Evolutionary conservation across 1,140 invertebrate species (phyloP), one percentile per base, ranked within the genome.

Genomic region (Caenorhabditis brenneri): DNA sequence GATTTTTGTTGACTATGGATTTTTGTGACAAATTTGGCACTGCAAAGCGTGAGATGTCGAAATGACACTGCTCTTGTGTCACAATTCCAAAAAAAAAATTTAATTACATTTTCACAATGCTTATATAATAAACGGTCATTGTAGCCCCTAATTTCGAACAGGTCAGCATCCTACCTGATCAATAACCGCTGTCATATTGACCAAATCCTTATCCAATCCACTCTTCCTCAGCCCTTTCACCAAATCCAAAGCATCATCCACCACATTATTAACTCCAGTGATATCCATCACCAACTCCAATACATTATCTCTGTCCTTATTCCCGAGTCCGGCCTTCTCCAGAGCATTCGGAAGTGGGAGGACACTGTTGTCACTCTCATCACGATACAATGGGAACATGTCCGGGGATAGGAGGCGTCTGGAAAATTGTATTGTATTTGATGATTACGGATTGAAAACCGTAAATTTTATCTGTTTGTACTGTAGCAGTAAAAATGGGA

Each of bases 251-350:
- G 79, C 48, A 27, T 85, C 79, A 39, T 85, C 79, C 2, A 81
- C 60, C 4, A 84, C 58, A 19, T 9, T 16, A 84, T 84, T 80
- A 3, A 84, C 83, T 69, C 78, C 80, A 4, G 78, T 55, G 0
- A 74, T 78, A 55, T 86, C 84, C 86, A 86, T 86, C 2, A 86
- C 69, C 3, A 86, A 55, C 33, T 86, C 85, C 33, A 86, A 29
- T 27, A 86, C 51, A 58, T 51, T 65, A 36, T 87, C 58, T 42
- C 83, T 51, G 33, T 86, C 86, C 12, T 53, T 69, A 0, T 60
- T 51, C 15, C 31, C 31, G 15, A 86, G 9, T 83, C 86, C 86
- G 31, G 53, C 39, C 4, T 83, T 78, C 46, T 86, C 81, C 39
- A 86, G 55, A 31, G 84, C 51, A 24, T 86, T 80, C 49, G 86